A percentile compares a stretch with the other conserved stretches of the same genome.
phyloP scores from a whole-genome alignment of 64 coral and sea anemone species.

The Actinia equina region DNA sequence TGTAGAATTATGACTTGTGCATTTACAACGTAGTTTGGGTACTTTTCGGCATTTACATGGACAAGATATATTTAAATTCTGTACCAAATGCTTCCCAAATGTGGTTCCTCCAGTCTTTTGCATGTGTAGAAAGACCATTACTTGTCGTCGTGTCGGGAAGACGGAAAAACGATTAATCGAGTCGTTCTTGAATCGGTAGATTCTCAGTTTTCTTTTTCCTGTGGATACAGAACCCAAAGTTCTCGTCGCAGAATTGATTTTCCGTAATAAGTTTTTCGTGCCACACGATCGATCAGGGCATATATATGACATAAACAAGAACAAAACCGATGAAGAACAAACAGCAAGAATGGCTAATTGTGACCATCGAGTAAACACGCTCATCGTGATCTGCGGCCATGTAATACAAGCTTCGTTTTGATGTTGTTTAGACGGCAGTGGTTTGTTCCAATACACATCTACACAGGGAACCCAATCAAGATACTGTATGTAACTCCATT shows the following conservation, averaged over 20 bases:
- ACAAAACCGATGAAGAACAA: not conserved
- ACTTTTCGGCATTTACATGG: conserved; percentile 61
- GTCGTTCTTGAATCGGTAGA: conserved; percentile 14
- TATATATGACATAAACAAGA: not conserved
- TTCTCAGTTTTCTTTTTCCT: not conserved
- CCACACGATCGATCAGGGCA: conserved; percentile 14
- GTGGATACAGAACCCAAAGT: not conserved
- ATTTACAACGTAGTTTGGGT: conserved; percentile 35
- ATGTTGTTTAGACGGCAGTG: not conserved
- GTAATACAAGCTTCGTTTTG: not conserved
- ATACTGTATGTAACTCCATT: not conserved
- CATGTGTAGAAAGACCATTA: conserved; percentile 94
- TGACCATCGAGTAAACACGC: not conserved
- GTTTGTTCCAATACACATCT: not conserved
- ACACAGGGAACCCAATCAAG: not conserved
- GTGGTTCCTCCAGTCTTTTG: conserved; percentile 94
- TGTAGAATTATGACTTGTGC: conserved; percentile 67
- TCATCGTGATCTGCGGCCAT: not conserved
- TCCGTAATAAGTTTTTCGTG: not conserved
- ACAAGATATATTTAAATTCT: conserved; percentile 54
- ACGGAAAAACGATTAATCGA: conserved; percentile 29
- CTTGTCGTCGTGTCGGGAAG: conserved; percentile 43
- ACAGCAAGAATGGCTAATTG: not conserved
- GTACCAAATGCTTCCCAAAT: conserved; percentile 85
- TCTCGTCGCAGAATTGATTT: not conserved